Conservation (phyloP, 1,140 invertebrate species). For the Dendroctonus ponderosae region DNA sequence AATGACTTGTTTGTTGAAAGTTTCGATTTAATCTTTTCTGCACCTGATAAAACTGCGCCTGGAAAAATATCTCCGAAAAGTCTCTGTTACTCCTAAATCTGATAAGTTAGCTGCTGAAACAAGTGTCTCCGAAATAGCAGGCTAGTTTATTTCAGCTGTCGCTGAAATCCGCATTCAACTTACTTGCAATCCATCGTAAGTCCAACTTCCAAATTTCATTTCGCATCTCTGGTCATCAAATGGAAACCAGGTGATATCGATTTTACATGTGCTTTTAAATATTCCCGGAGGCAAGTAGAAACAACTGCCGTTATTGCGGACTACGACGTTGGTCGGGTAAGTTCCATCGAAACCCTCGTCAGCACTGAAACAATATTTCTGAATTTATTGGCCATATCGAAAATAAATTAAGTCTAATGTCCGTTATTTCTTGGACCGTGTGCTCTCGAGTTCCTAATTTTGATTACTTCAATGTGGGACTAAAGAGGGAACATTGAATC, state of each 20-base stretch:
- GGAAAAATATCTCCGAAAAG: too few species aligned
- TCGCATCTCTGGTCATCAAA: slow-evolving; percentile 97
- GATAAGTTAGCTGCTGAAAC: background rate
- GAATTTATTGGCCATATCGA: slow-evolving; percentile 19
- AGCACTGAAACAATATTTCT: slow-evolving; percentile 68
- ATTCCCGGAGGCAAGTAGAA: slow-evolving; percentile 96
- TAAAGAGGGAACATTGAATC: too few species aligned
- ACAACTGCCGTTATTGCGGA: slow-evolving; percentile 91
- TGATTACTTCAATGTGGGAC: too few species aligned
- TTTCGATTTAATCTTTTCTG: too few species aligned
- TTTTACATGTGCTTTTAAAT: slow-evolving; percentile 98
- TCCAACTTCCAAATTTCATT: slow-evolving; percentile 96
- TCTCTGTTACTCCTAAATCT: too few species aligned
- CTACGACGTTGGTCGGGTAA: slow-evolving; percentile 96
- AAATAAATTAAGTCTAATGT: slow-evolving; percentile 23
- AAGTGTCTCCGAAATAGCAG: background rate
- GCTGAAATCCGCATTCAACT: slow-evolving; percentile 29
- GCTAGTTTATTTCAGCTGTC: background rate
- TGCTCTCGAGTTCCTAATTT: too few species aligned
- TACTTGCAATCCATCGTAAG: slow-evolving; percentile 91
- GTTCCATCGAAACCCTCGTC: slow-evolving; percentile 98
- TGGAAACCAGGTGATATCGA: slow-evolving; percentile 98
- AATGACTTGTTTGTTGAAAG: too few species aligned
- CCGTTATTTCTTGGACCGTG: slow-evolving; percentile 9
- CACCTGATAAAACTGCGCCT: too few species aligned